phyloP scores from a whole-genome alignment of 2,113 vertebrate genomes.

The Genyomyrus donnyi region DNA sequence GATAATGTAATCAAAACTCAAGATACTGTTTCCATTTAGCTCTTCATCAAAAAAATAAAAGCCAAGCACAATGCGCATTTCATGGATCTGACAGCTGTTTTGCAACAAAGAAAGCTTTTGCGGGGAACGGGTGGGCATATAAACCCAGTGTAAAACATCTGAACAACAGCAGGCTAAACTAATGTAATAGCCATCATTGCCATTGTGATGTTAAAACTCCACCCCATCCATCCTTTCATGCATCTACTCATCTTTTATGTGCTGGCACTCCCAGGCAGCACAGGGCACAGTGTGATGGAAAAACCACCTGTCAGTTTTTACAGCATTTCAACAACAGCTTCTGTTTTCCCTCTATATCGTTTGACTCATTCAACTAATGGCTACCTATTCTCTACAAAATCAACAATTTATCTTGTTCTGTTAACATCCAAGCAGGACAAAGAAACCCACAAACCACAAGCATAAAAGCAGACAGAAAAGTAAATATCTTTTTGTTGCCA shows the following conservation, averaged over 20 bases:
- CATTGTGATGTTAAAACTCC: neutral
- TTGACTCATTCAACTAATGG: neutral
- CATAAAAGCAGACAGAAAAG: neutral
- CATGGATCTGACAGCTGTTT: neutral
- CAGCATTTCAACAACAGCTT: neutral
- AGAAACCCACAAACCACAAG: neutral
- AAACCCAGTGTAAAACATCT: neutral
- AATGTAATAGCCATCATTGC: neutral
- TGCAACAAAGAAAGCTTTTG: neutral
- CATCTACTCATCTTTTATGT: neutral
- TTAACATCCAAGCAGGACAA: neutral
- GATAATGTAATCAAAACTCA: neutral
- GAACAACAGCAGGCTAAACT: neutral
- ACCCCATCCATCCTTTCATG: neutral
- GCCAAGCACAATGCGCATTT: neutral
- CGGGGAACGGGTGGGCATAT: neutral
- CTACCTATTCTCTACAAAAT: neutral
- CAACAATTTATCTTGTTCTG: neutral
- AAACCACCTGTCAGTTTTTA: neutral
- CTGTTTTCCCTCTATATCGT: neutral
- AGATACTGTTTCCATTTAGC: neutral
- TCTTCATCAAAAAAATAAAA: neutral
- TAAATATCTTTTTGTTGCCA: neutral
- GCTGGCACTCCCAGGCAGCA: neutral
- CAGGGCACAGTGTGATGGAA: neutral